These are phyloP conservation scores for Galemys pyrenaicus DNA, from an alignment of 2,113 vertebrate species.

Conservation along the genomic window DNA sequence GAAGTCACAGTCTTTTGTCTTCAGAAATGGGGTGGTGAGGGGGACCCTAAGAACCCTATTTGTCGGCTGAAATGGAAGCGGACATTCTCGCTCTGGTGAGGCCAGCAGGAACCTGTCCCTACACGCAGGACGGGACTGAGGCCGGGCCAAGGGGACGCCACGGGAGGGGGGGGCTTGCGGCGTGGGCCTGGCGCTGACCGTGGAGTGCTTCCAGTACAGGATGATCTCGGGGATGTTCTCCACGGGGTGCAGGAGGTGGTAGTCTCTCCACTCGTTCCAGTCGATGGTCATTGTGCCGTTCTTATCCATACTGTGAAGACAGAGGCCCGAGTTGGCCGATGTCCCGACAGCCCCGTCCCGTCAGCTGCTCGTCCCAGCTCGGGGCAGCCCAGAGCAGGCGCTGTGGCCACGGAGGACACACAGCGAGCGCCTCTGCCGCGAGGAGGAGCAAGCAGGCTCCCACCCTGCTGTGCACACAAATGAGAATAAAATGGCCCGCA, in stretches of 20 bases:
- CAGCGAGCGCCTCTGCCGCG: constrained; percentile 57
- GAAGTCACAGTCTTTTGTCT: background rate
- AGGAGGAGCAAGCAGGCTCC: background rate
- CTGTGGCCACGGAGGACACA: background rate
- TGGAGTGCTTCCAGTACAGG: constrained; percentile 98
- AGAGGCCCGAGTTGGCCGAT: background rate
- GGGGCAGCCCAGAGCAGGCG: background rate
- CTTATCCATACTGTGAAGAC: constrained; percentile 93
- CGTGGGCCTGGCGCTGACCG: constrained; percentile 85
- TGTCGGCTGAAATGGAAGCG: background rate
- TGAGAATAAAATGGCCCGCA: background rate
- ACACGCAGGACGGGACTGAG: background rate
- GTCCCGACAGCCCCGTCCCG: background rate
- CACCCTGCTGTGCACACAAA: background rate
- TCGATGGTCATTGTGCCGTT: constrained; percentile 98
- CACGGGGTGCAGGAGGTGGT: constrained; percentile 94
- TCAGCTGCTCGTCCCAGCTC: constrained; percentile 9
- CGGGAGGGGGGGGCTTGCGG: rapidly evolving
- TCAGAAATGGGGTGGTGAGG: background rate
- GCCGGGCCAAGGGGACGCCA: background rate
- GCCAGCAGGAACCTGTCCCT: too few species aligned
- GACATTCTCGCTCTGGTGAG: background rate
- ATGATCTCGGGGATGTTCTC: constrained; percentile 98
- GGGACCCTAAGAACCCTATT: background rate
- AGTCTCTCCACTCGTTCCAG: constrained; percentile 97